These are phyloP conservation scores for Temnothorax nylanderi DNA, from an alignment of 1,140 invertebrate genomes.

Conservation along the genomic window DNA sequence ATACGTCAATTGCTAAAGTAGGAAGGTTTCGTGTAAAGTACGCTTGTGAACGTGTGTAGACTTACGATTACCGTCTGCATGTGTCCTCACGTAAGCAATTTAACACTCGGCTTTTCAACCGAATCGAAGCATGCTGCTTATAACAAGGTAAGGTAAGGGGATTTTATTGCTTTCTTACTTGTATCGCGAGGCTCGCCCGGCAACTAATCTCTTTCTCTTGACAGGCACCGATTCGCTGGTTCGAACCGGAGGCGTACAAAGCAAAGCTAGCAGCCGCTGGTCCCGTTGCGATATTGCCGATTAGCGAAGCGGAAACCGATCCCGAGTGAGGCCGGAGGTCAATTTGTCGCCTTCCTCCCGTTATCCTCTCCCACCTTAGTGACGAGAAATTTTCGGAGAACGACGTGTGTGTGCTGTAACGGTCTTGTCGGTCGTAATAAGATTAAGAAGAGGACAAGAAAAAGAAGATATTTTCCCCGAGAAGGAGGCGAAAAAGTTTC, in stretches of 20 bases:
- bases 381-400: conserved; percentile 43
- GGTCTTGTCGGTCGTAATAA: not conserved
- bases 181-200: too few relatives aligned
- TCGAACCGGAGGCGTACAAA: conserved; percentile 85
- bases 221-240: conserved; percentile 85
- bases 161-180: not conserved
- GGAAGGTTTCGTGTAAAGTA: not conserved
- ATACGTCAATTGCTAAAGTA: not conserved
- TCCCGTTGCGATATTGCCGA: conserved; percentile 80
- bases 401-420: not conserved
- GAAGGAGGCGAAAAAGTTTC: not conserved
- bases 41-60: not conserved
- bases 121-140: conserved; percentile 78
- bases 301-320: conserved; percentile 81
- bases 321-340: conserved; percentile 75
- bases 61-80: conserved; percentile 47
- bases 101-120: conserved; percentile 66
- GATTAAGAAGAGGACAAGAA: not conserved
- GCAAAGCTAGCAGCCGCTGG: conserved; percentile 83
- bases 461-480: not conserved
- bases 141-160: conserved; percentile 75
- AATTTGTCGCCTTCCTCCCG: not conserved
- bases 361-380: conserved; percentile 29
- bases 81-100: conserved; percentile 29
- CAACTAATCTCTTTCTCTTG: conserved; percentile 59